Percentiles rank a stretch among this genome's conserved stretches.
Conservation (phyloP, 2,113 vertebrate genomes). For the Neotoma lepida region DNA sequence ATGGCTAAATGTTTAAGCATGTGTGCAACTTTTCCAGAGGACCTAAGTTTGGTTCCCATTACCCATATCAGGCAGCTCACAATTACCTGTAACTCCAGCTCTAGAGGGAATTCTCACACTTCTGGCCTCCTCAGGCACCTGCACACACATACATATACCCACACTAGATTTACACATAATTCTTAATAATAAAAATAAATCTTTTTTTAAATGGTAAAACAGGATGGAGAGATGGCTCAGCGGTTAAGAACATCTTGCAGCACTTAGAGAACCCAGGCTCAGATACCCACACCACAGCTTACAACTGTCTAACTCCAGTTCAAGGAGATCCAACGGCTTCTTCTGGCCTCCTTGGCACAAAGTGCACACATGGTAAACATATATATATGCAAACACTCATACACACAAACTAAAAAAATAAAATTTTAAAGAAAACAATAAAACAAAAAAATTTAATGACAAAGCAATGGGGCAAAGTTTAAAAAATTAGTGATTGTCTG, state of each 20-base stretch:
- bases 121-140: background rate
- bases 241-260: background rate
- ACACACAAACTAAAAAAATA: background rate
- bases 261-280: background rate
- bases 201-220: background rate
- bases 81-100: background rate
- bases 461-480: constrained; percentile 4
- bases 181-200: background rate
- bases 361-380: background rate
- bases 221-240: background rate
- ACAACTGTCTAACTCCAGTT: background rate
- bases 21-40: background rate
- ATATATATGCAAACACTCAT: background rate
- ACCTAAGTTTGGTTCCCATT: background rate
- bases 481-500: constrained; percentile 13
- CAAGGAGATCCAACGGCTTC: background rate
- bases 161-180: background rate
- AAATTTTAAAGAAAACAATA: background rate
- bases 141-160: background rate
- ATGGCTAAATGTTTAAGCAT: background rate
- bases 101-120: background rate
- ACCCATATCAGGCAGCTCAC: background rate
- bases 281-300: background rate
- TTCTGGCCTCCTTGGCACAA: background rate
- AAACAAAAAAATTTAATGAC: background rate